Evolutionary conservation across 2,888 invertebrate genomes (phyloP).

Genomic region (Synanthedon vespiformis): DNA sequence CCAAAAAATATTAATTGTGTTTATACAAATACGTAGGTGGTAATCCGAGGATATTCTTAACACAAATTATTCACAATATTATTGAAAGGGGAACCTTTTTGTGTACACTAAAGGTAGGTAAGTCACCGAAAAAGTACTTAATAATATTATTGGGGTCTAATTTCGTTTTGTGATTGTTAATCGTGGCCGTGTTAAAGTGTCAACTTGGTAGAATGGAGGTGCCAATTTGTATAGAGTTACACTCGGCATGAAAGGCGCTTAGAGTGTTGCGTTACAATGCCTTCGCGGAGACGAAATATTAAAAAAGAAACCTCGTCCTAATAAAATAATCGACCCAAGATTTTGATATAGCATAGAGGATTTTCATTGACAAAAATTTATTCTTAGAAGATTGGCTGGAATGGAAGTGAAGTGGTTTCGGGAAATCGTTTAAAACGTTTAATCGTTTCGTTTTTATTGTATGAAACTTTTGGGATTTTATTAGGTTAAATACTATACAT

Average conservation of each 20-base stretch:
- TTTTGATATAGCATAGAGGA: not conserved
- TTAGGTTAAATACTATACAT: no score
- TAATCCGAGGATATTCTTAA: slow-evolving; percentile 43
- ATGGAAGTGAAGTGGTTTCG: slow-evolving; percentile 16
- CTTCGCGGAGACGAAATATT: not conserved
- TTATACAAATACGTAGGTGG: slow-evolving; percentile 69
- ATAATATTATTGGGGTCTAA: slow-evolving; percentile 71
- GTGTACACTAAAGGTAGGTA: slow-evolving; percentile 8
- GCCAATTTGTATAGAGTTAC: slow-evolving; percentile 62
- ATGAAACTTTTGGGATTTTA: no score
- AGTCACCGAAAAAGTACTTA: slow-evolving; percentile 30
- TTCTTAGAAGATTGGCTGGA: slow-evolving; percentile 3
- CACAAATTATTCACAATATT: slow-evolving; percentile 37
- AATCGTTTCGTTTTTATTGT: no score
- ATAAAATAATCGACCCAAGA: slow-evolving; percentile 26
- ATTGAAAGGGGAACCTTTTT: slow-evolving; percentile 35
- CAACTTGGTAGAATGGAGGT: slow-evolving; percentile 53
- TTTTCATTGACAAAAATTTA: not conserved
- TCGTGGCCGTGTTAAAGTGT: slow-evolving; percentile 65
- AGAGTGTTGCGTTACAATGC: slow-evolving; percentile 25
- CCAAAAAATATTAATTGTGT: slow-evolving; percentile 67
- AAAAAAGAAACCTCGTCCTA: slow-evolving; percentile 18
- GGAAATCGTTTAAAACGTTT: not conserved
- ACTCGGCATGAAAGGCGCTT: slow-evolving; percentile 36
- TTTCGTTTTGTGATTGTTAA: slow-evolving; percentile 65